A percentile compares a stretch with the other conserved stretches of the same genome.
Conservation (phyloP, 2,113 vertebrate species). For the Coptodon bakossiorum region DNA sequence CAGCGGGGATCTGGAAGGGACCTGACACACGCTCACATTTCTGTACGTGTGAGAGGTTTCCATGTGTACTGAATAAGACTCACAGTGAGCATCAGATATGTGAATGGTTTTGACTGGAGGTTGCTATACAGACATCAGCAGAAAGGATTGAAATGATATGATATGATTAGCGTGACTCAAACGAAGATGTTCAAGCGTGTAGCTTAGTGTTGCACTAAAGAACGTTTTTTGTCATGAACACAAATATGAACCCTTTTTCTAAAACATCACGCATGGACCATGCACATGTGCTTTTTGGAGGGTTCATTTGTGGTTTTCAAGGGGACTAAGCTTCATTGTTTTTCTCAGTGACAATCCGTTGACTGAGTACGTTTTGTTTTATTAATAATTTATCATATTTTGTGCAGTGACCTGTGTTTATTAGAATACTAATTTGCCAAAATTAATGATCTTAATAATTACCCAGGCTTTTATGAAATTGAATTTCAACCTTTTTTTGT, state of each 20-base stretch:
- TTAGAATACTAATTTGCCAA: not conserved
- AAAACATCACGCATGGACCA: not conserved
- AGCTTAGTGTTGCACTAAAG: not conserved
- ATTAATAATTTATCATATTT: not conserved
- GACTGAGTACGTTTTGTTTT: not conserved
- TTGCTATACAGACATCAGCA: not conserved
- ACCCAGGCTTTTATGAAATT: not conserved
- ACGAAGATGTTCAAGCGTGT: not conserved
- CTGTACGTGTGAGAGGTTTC: not conserved
- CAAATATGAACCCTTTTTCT: not conserved
- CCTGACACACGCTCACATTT: slow-evolving; percentile 2
- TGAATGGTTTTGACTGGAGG: not conserved
- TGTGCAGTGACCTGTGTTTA: not conserved
- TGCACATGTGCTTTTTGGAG: not conserved
- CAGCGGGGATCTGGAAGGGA: not conserved
- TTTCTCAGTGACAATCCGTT: not conserved
- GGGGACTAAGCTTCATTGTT: not conserved
- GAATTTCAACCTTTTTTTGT: not conserved
- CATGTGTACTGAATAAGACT: not conserved
- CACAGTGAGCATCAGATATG: not conserved
- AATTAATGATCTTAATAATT: not conserved
- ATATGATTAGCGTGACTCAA: not conserved
- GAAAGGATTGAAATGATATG: not conserved
- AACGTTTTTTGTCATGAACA: not conserved
- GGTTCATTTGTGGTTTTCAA: not conserved